Base-by-base conservation (phyloP, 1,140 invertebrate genomes). In the Hylaeus volcanicus region DNA sequence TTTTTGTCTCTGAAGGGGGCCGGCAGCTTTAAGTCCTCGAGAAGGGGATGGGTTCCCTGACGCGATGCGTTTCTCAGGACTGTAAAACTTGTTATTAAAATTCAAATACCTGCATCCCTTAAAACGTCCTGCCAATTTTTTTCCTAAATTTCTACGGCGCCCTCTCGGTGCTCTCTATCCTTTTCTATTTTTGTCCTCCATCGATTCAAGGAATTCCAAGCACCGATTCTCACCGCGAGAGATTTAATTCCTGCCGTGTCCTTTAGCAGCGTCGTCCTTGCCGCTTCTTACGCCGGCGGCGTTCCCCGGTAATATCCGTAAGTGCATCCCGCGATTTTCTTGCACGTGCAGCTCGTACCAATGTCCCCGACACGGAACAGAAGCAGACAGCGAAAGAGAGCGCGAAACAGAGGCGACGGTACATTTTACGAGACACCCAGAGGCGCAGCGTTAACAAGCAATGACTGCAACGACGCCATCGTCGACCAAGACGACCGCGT, bases 281-380 rank as follows among this genome's bases (percentile, higher is more conserved):
- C n/a, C 12, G 37, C 41, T 65, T 74, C 78, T 87, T 82, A 68
- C 83, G 53, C 58, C 75, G n/a, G 71, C 74, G 65, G 82, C 74
- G 73, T 48, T 78, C 76, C 51, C 11, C 65, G 58, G 85, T 80
- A 90, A 89, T 90, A 90, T 89, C 83, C 80, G 81, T 88, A 84
- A 90, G 89, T 90, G 87, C 89, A 89, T 86, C 78, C 65, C 71
- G 76, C 84, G 81, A 83, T 88, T 85, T 88, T 83, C 81, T 87
- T 82, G 78, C 82, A 66, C 74, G 78, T 72, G 72, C 82, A 39
- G 41, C 82, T 77, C 72, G 72, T 82, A 64, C 83, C 78, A 74
- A 81, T 70, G 83, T 78, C 81, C 68, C 37, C 26, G 64, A 26
- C 15, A 70, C 51, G 41, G 9, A 45, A 53, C 39, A 39, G 61